Evolutionary conservation across 2,797 vertebrate species (phyloP).

Genomic region (Pyrocephalus nanus): DNA sequence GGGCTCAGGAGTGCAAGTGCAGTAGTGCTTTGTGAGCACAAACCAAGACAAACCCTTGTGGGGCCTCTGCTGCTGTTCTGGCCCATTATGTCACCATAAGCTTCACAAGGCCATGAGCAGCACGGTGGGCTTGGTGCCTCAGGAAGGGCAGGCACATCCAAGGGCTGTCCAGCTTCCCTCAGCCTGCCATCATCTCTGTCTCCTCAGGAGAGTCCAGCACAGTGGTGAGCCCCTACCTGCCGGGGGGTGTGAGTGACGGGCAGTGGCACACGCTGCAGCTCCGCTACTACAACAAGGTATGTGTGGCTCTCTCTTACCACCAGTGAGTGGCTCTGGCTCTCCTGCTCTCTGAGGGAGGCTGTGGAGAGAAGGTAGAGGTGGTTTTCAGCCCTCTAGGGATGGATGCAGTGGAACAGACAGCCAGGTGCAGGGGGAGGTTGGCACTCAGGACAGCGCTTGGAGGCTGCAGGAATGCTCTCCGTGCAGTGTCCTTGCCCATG

Average conservation of each 20-base stretch:
- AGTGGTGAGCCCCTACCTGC: slow-evolving; percentile 89
- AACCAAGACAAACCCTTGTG: neutral
- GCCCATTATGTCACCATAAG: fast-evolving
- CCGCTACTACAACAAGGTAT: slow-evolving; percentile 96
- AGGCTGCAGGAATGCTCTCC: neutral
- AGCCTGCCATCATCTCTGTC: neutral
- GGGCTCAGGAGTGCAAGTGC: neutral
- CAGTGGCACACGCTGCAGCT: slow-evolving; percentile 95
- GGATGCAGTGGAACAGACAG: neutral
- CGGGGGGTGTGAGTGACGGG: slow-evolving; percentile 95
- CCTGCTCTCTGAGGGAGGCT: neutral
- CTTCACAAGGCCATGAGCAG: neutral
- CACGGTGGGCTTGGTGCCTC: fast-evolving
- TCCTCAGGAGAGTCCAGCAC: slow-evolving; percentile 91
- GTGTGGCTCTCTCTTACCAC: fast-evolving
- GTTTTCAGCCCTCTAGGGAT: neutral
- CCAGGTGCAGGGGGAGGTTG: neutral
- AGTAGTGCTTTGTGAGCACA: neutral
- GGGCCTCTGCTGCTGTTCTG: neutral
- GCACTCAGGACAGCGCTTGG: neutral
- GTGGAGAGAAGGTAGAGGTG: neutral
- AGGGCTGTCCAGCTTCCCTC: neutral
- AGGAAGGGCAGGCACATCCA: fast-evolving
- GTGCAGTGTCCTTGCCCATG: fast-evolving
- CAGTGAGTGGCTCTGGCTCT: fast-evolving